Evolutionary conservation across 2,888 invertebrate genomes (phyloP).

Genomic region (Pyrgus malvae): DNA sequence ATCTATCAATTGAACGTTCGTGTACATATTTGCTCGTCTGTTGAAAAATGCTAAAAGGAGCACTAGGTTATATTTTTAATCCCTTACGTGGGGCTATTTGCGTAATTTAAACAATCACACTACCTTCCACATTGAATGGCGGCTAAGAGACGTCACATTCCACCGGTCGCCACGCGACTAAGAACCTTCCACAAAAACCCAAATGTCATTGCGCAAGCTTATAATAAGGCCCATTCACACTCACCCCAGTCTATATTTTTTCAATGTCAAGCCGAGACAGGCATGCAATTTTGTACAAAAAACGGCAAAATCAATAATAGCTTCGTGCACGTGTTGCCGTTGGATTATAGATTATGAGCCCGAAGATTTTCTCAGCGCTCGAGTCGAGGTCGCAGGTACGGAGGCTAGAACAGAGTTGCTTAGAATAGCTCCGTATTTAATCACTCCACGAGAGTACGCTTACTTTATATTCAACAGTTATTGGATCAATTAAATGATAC

Average conservation of each 20-base stretch:
- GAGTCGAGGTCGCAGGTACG: constrained; percentile 67
- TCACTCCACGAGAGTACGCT: constrained; percentile 15
- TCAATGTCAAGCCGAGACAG: constrained; percentile 67
- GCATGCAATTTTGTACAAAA: constrained; percentile 79
- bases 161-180: constrained; percentile 62
- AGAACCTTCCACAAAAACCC: constrained; percentile 59
- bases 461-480: constrained; percentile 27
- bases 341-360: constrained; percentile 79
- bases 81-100: constrained; percentile 25
- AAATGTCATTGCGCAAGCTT: constrained; percentile 77
- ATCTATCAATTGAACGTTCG: constrained; percentile 24
- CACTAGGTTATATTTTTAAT: constrained; percentile 28
- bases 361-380: constrained; percentile 74
- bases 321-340: constrained; percentile 77
- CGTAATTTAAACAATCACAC: constrained; percentile 28
- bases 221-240: constrained; percentile 79
- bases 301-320: constrained; percentile 81
- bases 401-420: constrained; percentile 38
- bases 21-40: constrained; percentile 16
- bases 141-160: constrained; percentile 28
- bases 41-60: constrained; percentile 26
- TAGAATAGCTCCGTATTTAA: constrained; percentile 41
- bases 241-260: constrained; percentile 66
- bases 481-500: constrained; percentile 27
- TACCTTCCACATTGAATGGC: constrained; percentile 24